Base-by-base conservation (phyloP, 2,888 invertebrate species). In the Myopa tessellatipennis region DNA sequence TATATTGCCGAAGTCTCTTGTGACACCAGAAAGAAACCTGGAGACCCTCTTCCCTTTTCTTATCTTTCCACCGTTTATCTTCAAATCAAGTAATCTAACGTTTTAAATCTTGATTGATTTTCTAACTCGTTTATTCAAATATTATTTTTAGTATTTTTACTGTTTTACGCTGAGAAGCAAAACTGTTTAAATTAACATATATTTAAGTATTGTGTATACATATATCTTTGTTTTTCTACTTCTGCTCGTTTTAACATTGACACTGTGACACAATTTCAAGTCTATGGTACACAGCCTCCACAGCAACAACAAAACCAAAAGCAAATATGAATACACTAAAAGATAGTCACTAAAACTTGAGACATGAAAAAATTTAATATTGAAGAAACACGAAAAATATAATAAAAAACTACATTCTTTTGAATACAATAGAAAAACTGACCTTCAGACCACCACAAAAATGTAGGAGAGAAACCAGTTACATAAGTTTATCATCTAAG, bases 371-470 rank as follows among this genome's bases (percentile, higher is more conserved):
- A 69, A 50, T 7, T n/a, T n/a, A 18, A 52, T 16, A 38, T 36
- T 26, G 12, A 52, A 58, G 34, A 70, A 65, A 65, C 36, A 36
- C 26, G 18, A 65, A 38, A 36, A 34, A 40, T 73, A 40, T 45
- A n/a, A 38, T n/a, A 18, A 7, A 45, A 36, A 34, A 50, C 8
- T 38, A 26, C 63, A 74, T 63, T 7, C 18, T 63, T 63, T 74
- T 52, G 40, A 72, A 73, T 73, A 73, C 61, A 61, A 61, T 74
- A 52, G 67, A 14, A n/a, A 65, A n/a, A 65, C 18, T 74, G 18
- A 52, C 16, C 55, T 65, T 65, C 65, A 74, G 14, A 36, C 0
- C 38, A 38, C 36, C 34, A n/a, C 38, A 40, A 55, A n/a, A 58
- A 18, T 38, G 36, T 36, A n/a, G 18, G 65, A 18, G 14, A 74